Percentiles rank a stretch among this genome's conserved stretches.
phyloP scores from a whole-genome alignment of 2,113 vertebrate genomes.

The Pandion haliaetus region DNA sequence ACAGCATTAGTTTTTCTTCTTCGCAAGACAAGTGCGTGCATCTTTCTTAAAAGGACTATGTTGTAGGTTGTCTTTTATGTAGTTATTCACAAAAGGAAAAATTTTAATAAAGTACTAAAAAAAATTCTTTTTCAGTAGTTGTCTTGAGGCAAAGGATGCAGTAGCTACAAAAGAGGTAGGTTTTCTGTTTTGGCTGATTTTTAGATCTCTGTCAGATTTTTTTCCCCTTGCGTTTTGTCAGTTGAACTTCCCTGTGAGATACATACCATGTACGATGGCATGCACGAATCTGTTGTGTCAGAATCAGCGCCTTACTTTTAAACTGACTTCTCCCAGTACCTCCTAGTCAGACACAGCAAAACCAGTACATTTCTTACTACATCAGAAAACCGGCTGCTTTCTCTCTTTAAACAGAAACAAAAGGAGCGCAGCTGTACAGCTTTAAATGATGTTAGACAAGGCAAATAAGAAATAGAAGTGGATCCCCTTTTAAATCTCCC shows the following conservation, averaged over 20 bases:
- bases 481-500: not conserved
- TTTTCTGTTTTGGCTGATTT: not conserved
- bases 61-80: not conserved
- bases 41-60: not conserved
- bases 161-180: not conserved
- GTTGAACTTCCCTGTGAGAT: not conserved
- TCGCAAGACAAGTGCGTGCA: rapidly evolving
- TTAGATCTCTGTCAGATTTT: not conserved
- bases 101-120: not conserved
- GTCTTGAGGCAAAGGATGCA: not conserved
- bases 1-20: not conserved
- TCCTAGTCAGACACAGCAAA: not conserved
- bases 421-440: not conserved
- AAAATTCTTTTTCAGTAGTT: not conserved
- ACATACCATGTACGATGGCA: rapidly evolving
- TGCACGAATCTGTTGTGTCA: not conserved
- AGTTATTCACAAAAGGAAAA: not conserved
- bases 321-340: not conserved
- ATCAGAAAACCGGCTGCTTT: not conserved
- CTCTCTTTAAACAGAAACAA: not conserved
- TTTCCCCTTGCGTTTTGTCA: not conserved
- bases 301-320: not conserved
- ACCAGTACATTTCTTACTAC: not conserved
- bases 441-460: not conserved
- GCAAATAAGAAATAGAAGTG: not conserved